Evolutionary conservation across 2,888 invertebrate genomes (phyloP).

Genomic region (Plebejus argus): DNA sequence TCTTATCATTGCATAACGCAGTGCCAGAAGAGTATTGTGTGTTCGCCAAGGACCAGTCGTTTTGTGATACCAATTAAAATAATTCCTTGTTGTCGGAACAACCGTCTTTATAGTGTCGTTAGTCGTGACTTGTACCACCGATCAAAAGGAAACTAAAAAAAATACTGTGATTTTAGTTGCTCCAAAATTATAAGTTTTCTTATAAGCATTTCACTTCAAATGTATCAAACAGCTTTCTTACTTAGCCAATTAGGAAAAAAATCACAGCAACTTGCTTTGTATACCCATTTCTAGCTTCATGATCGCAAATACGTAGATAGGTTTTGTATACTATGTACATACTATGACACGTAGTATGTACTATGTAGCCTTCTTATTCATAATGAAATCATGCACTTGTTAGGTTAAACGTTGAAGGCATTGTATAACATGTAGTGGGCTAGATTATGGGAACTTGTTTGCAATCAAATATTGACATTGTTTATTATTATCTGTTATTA

Average conservation of each 20-base stretch:
- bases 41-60: background rate
- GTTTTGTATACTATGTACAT: background rate
- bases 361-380: slow-evolving; percentile 8
- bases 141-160: too few relatives aligned
- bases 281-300: background rate
- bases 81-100: background rate
- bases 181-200: too few relatives aligned
- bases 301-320: background rate
- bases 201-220: too few relatives aligned
- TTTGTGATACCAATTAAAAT: slow-evolving; percentile 11
- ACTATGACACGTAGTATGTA: background rate
- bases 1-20: slow-evolving; percentile 12
- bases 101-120: too few relatives aligned
- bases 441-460: background rate
- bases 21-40: background rate
- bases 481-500: too few relatives aligned
- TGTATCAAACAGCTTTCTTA: too few relatives aligned
- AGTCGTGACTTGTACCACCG: too few relatives aligned
- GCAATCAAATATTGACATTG: background rate
- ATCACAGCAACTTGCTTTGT: background rate
- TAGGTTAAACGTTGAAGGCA: slow-evolving; percentile 19
- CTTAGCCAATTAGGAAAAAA: background rate
- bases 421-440: background rate
- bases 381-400: slow-evolving; percentile 24
- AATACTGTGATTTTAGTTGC: too few relatives aligned